These are phyloP conservation scores for Beaufortia kweichowensis DNA, from an alignment of 2,113 vertebrate species.

Conservation along the genomic window DNA sequence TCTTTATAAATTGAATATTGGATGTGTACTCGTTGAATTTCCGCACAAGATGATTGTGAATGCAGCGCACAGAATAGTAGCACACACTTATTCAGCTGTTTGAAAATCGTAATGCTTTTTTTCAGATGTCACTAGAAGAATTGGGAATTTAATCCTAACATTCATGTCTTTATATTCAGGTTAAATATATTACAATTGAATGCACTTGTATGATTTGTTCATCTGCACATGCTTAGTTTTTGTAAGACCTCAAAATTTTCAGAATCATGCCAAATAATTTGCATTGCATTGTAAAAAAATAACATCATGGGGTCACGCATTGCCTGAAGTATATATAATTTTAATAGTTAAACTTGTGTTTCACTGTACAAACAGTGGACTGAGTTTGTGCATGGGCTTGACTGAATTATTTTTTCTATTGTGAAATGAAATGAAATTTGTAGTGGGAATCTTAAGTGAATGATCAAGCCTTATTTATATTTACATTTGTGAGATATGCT, in stretches of 20 bases:
- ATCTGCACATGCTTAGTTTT: neutral
- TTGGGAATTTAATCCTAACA: neutral
- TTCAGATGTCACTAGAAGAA: too few relatives aligned
- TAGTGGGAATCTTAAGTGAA: neutral
- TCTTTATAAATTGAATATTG: neutral
- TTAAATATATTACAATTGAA: neutral
- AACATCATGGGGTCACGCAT: conserved; percentile 1
- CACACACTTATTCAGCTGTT: neutral
- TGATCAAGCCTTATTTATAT: conserved; percentile 10
- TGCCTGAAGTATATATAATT: neutral
- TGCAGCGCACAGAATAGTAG: neutral
- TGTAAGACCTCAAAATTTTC: neutral
- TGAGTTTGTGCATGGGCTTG: conserved; percentile 4
- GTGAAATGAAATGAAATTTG: neutral
- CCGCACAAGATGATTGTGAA: neutral
- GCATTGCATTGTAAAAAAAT: conserved; percentile 12
- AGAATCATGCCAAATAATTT: conserved; percentile 1
- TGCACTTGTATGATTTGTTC: neutral
- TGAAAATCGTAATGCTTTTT: neutral
- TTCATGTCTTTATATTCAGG: neutral
- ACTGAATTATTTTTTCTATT: neutral
- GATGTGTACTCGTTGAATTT: neutral
- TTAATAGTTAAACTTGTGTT: neutral
- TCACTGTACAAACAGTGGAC: neutral
- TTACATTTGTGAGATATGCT: neutral